Base-by-base conservation (phyloP, 1,140 invertebrate genomes). In the Camponotus vicinus region DNA sequence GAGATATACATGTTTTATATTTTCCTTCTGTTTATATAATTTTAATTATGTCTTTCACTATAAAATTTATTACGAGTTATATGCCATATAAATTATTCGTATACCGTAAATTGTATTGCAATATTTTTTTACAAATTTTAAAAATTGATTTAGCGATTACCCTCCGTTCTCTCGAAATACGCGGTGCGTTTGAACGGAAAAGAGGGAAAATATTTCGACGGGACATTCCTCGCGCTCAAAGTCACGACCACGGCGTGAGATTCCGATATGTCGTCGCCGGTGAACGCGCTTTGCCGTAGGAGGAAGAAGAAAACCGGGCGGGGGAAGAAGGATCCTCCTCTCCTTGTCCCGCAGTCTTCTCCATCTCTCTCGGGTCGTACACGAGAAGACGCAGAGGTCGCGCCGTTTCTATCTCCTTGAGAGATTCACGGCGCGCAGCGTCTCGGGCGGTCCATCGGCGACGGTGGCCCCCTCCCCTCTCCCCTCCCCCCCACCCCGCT, bases 361-460 rank as follows among this genome's bases (percentile, higher is more conserved):
- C 61, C 27, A n/a, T 18, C 42, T 45, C 34, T 21, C 57, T 64
- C 71, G 45, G 75, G 34, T 37, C 63, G 59, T 45, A 63, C 83
- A 86, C 37, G 75, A 78, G 49, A 86, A 77, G 88, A 64, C 66
- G 49, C 49, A 71, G 86, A 90, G 86, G 86, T 91, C 87, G 63
- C 79, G 34, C 49, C 77, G 87, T 86, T 86, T 87, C 86, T 89
- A 85, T 88, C 88, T 88, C 42, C 40, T 59, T 27, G 52, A 45
- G 57, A 75, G 79, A 64, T 52, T 75, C 52, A 69, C 64, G 79
- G 52, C 76, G 64, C 91, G 70, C 92, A 92, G 89, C 93, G 90
- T 93, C 91, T 92, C 91, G 84, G 93, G 89, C 92, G 93, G 93
- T 93, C 93, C 92, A 93, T 88, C 89, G 84, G 85, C 87, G 85